Conservation (phyloP, 2,888 invertebrate genomes). For the Gandaritis pyraliata region DNA sequence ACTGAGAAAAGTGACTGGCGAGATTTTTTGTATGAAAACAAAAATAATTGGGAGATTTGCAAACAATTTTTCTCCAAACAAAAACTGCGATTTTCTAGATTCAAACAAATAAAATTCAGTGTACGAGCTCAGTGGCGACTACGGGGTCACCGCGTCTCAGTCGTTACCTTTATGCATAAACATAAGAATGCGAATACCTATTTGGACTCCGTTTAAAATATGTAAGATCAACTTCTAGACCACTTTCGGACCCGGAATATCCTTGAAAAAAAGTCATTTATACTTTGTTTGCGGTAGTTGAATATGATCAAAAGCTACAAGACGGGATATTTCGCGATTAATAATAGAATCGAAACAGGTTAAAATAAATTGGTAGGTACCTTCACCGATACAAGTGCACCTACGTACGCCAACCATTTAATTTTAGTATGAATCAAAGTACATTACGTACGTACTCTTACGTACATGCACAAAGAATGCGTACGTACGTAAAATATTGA, state of each 20-base stretch:
- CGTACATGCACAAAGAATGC: too few species aligned
- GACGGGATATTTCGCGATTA: background rate
- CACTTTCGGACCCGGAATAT: background rate
- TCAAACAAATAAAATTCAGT: too few species aligned
- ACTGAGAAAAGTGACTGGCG: too few species aligned
- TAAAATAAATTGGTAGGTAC: background rate
- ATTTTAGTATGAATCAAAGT: background rate
- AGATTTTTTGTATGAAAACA: too few species aligned
- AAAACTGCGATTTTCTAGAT: too few species aligned
- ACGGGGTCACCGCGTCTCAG: too few species aligned
- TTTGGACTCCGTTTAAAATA: background rate
- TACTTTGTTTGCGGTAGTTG: background rate
- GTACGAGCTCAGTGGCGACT: too few species aligned
- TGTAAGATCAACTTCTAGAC: conserved; percentile 1
- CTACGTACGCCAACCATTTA: background rate
- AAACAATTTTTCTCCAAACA: too few species aligned
- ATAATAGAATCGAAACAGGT: conserved; percentile 5
- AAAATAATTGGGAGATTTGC: too few species aligned
- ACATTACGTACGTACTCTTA: too few species aligned
- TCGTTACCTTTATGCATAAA: background rate
- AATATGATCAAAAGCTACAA: background rate
- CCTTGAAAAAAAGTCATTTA: background rate
- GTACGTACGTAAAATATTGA: too few species aligned
- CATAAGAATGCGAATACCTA: background rate
- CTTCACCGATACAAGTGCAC: background rate